Conservation (phyloP, 2,797 vertebrate genomes). For the Peromyscus aztecus region DNA sequence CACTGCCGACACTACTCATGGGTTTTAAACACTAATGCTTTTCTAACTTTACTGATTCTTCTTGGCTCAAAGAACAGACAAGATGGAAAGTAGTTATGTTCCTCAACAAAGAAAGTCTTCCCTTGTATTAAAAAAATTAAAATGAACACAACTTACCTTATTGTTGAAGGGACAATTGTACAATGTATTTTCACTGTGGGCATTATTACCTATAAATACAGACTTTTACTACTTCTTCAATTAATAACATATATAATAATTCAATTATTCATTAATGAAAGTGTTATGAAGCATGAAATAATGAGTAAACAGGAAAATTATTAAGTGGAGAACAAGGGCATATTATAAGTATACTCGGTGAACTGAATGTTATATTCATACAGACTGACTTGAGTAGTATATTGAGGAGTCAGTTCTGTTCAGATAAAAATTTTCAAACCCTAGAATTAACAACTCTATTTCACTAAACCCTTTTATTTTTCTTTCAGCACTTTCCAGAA, state of each 20-base stretch:
- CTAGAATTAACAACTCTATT: not conserved
- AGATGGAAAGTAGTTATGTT: not conserved
- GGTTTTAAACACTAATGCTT: constrained; percentile 20
- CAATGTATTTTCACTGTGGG: constrained; percentile 63
- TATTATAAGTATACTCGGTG: not conserved
- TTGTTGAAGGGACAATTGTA: constrained; percentile 61
- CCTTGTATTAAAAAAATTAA: constrained; percentile 34
- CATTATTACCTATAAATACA: constrained; percentile 67
- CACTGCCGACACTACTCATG: not conserved
- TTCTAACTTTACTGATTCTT: constrained; percentile 36
- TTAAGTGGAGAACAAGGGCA: not conserved
- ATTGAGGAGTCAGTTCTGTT: not conserved
- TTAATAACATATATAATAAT: not conserved
- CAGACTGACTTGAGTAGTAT: not conserved
- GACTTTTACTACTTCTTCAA: constrained; percentile 46
- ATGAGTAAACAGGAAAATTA: not conserved
- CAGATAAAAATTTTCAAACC: not conserved
- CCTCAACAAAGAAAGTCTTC: not conserved
- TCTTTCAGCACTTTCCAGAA: not conserved
- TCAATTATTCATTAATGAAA: constrained; percentile 10
- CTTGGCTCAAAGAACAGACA: constrained; percentile 31
- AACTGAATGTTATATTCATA: not conserved
- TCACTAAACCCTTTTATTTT: not conserved
- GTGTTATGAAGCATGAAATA: not conserved
- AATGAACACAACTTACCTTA: constrained; percentile 63